Evolutionary conservation across 2,113 vertebrate species (phyloP).

Genomic region (Megaceryle maxima): DNA sequence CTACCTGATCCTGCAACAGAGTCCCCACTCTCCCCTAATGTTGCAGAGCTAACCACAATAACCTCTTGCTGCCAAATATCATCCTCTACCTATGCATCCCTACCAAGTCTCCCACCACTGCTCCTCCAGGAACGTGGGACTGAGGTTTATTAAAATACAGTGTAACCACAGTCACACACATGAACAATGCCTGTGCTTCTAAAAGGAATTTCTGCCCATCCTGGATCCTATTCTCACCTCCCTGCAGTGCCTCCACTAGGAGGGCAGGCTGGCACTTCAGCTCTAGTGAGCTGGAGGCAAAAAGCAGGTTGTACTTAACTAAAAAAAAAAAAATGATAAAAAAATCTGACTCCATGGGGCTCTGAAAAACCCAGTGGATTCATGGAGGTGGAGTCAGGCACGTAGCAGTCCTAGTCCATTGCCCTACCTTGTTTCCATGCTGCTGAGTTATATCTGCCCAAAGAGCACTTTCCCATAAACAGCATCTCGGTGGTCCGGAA

Average conservation of each 20-base stretch:
- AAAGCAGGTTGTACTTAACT: neutral
- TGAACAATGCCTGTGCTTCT: neutral
- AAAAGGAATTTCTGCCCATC: neutral
- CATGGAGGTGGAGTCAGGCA: rapidly evolving
- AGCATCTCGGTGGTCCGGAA: neutral
- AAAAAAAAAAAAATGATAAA: neutral
- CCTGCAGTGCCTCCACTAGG: neutral
- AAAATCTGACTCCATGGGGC: neutral
- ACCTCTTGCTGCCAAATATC: neutral
- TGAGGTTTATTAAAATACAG: neutral
- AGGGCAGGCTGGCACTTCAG: neutral
- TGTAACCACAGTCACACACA: rapidly evolving
- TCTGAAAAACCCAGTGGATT: neutral
- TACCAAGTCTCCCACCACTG: neutral
- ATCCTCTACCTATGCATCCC: rapidly evolving
- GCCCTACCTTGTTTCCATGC: neutral
- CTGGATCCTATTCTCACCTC: neutral
- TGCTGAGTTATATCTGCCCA: neutral
- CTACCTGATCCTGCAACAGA: neutral
- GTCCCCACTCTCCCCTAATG: neutral
- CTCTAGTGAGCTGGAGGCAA: neutral
- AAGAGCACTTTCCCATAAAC: neutral
- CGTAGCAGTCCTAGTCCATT: neutral
- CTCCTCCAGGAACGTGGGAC: neutral
- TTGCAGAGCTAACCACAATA: neutral